These are phyloP conservation scores for Spisula subtruncata DNA, from an alignment of 2,888 invertebrate genomes.

Conservation along the genomic window DNA sequence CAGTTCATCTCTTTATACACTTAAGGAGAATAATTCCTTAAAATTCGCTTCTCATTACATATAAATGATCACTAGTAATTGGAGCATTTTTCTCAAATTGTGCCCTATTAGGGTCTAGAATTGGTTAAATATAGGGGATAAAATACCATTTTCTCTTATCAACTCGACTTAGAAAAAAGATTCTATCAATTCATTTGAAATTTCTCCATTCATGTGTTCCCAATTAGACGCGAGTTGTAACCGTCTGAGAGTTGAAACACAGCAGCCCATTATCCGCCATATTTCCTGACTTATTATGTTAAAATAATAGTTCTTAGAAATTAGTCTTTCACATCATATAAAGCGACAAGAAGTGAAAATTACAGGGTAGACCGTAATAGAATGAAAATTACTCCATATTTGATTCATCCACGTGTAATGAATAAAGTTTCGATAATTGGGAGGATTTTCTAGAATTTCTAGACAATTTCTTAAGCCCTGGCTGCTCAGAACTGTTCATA, in stretches of 20 bases:
- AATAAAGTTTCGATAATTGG: conserved; percentile 57
- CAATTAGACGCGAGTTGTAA: conserved; percentile 30
- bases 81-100: conserved; percentile 25
- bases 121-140: conserved; percentile 39
- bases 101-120: conserved; percentile 38
- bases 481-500: conserved; percentile 56
- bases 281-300: conserved; percentile 68
- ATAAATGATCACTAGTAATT: background rate
- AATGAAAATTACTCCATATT: conserved; percentile 69
- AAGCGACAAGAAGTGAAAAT: conserved; percentile 70
- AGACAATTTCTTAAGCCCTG: conserved; percentile 38
- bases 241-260: conserved; percentile 23
- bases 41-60: background rate
- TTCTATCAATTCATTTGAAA: conserved; percentile 42
- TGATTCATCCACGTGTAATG: conserved; percentile 63
- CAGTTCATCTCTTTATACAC: background rate
- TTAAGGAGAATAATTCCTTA: background rate
- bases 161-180: conserved; percentile 7
- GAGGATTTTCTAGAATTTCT: background rate
- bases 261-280: conserved; percentile 36
- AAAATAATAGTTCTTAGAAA: conserved; percentile 64
- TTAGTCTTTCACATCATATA: conserved; percentile 68
- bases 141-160: conserved; percentile 29
- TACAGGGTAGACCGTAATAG: conserved; percentile 55
- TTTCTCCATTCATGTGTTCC: conserved; percentile 44